phyloP scores from a whole-genome alignment of 2,888 invertebrate species.

The Tanypteryx hageni region DNA sequence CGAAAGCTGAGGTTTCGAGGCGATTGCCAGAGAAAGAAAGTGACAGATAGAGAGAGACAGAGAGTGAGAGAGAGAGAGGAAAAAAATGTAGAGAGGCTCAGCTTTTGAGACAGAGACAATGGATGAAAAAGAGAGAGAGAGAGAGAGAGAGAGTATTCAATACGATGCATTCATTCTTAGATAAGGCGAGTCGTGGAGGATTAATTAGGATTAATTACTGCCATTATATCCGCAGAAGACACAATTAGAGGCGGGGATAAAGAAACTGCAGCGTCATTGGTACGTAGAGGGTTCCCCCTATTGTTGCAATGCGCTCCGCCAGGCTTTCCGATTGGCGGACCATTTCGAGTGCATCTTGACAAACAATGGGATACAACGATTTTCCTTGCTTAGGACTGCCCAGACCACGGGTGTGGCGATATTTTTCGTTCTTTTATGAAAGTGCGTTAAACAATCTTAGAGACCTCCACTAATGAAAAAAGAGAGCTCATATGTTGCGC shows the following conservation, averaged over 20 bases:
- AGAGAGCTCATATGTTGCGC: too few relatives aligned
- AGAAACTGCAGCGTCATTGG: neutral
- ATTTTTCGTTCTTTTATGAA: too few relatives aligned
- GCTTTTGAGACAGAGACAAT: neutral
- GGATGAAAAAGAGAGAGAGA: too few relatives aligned
- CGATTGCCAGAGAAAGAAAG: neutral
- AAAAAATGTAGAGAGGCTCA: neutral
- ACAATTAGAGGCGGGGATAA: neutral
- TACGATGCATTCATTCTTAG: neutral
- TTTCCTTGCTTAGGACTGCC: too few relatives aligned
- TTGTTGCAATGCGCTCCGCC: neutral
- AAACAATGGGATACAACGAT: too few relatives aligned
- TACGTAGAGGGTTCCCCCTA: neutral
- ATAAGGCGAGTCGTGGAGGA: neutral
- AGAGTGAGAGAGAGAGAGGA: neutral
- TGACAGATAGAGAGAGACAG: too few relatives aligned
- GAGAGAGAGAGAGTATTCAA: neutral
- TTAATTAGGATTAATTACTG: constrained; percentile 32
- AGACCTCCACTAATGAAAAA: too few relatives aligned
- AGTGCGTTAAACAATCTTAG: too few relatives aligned
- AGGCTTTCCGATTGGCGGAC: too few relatives aligned
- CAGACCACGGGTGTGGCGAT: too few relatives aligned
- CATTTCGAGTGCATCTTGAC: too few relatives aligned
- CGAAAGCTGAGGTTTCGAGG: neutral
- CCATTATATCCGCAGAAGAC: neutral